Evolutionary conservation across 2,797 vertebrate genomes (phyloP).

Genomic region (Parauchenoglanis punctatus): DNA sequence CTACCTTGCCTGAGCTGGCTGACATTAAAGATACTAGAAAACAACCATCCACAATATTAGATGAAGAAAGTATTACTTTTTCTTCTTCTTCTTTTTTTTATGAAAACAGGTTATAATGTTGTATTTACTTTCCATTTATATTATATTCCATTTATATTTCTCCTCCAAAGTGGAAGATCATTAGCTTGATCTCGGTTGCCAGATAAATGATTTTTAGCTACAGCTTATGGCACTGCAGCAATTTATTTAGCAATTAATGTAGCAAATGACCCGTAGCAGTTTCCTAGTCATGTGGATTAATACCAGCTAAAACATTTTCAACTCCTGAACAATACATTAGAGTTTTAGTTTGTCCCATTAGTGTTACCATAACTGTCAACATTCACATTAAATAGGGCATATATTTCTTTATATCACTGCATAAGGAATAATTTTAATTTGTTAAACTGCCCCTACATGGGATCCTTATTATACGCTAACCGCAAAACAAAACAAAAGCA

Average conservation of each 20-base stretch:
- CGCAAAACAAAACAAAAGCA: constrained; percentile 17
- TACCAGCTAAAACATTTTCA: not conserved
- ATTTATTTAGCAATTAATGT: not conserved
- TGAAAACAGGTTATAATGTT: not conserved
- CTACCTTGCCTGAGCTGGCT: not conserved
- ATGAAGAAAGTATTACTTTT: not conserved
- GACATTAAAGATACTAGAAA: not conserved
- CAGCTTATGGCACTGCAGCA: not conserved
- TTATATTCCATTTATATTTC: not conserved
- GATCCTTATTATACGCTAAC: not conserved
- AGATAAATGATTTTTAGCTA: not conserved
- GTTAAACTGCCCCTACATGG: not conserved
- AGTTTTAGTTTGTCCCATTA: no score
- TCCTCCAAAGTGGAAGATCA: not conserved
- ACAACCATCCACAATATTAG: not conserved
- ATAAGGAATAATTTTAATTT: not conserved
- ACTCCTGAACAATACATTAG: not conserved
- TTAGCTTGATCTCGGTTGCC: not conserved
- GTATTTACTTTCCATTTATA: not conserved
- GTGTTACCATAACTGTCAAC: not conserved
- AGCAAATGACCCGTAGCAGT: not conserved
- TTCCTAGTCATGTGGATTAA: not conserved
- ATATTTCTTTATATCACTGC: not conserved
- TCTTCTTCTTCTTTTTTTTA: not conserved
- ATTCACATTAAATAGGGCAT: not conserved